phyloP scores from a whole-genome alignment of 64 coral and sea anemone species.

The Catalaphyllia jardinei region DNA sequence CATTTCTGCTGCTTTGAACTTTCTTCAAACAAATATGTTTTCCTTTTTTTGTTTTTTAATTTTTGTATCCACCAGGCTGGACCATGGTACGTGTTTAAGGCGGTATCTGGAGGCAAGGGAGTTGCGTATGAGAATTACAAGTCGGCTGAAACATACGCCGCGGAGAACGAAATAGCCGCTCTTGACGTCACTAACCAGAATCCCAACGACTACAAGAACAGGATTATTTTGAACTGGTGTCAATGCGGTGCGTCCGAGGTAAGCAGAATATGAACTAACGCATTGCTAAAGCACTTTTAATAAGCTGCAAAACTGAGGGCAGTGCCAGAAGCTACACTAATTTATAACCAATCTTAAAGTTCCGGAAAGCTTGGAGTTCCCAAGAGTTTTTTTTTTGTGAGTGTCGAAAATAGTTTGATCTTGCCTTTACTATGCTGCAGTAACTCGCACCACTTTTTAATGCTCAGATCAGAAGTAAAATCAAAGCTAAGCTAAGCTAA shows the following conservation, averaged over 20 bases:
- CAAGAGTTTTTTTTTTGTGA: too few species aligned
- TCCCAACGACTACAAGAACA: constrained; percentile 27
- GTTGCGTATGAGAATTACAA: neutral
- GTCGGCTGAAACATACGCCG: neutral
- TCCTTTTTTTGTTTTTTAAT: neutral
- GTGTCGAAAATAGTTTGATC: neutral
- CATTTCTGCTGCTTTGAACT: neutral
- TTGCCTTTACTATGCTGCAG: too few species aligned
- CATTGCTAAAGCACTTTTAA: too few species aligned
- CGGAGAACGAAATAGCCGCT: neutral
- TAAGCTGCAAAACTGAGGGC: too few species aligned
- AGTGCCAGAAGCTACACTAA: too few species aligned
- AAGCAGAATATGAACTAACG: neutral
- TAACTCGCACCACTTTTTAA: too few species aligned
- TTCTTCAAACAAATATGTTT: neutral
- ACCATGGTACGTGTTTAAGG: constrained; percentile 52
- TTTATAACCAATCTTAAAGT: too few species aligned
- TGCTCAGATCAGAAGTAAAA: too few species aligned
- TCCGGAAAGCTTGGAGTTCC: too few species aligned
- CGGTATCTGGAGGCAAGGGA: neutral
- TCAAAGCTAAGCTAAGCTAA: too few species aligned
- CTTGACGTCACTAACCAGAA: neutral
- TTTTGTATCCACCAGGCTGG: constrained; percentile 19
- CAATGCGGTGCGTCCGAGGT: constrained; percentile 1
- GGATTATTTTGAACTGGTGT: constrained; percentile 26